Conservation (phyloP, 2,797 vertebrate genomes). For the Molothrus ater region DNA sequence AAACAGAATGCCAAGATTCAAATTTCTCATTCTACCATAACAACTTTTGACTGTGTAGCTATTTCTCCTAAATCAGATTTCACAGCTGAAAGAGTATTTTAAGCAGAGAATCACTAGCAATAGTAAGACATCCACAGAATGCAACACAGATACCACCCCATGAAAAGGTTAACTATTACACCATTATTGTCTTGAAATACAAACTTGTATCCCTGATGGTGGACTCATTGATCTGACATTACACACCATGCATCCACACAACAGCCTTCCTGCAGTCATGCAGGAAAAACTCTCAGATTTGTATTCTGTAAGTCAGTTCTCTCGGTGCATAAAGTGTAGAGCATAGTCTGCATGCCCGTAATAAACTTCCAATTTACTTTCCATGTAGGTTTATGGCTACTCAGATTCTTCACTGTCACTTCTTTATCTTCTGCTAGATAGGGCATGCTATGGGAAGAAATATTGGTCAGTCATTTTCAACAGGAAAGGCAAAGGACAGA, state of each 20-base stretch:
- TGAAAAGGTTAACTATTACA: not conserved
- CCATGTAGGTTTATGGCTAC: not conserved
- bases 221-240: not conserved
- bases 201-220: not conserved
- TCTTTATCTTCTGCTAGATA: not conserved
- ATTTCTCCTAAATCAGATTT: not conserved
- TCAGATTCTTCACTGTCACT: not conserved
- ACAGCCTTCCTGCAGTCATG: not conserved
- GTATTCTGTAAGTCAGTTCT: not conserved
- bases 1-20: not conserved
- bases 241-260: not conserved
- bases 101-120: not conserved
- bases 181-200: not conserved
- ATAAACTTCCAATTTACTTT: not conserved
- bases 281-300: not conserved
- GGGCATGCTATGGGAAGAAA: not conserved
- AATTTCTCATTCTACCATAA: not conserved
- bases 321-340: not conserved
- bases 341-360: not conserved
- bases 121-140: not conserved
- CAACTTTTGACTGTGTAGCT: not conserved
- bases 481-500: slow-evolving; percentile 25
- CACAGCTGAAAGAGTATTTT: not conserved
- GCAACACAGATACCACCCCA: not conserved
- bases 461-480: not conserved